phyloP scores from a whole-genome alignment of 2,888 invertebrate species.

The Ophonus ardosiacus region DNA sequence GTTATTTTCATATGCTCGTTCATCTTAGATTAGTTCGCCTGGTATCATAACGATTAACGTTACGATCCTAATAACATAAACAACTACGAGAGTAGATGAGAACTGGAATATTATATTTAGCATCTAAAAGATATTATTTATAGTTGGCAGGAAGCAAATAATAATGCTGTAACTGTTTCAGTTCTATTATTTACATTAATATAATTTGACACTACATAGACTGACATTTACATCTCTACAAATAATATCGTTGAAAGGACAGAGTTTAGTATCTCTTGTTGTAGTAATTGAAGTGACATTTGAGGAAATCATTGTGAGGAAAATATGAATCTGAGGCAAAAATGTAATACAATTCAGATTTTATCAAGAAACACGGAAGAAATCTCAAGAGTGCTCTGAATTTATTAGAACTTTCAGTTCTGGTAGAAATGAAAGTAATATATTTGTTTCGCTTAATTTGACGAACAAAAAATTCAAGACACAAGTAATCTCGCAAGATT shows the following conservation, averaged over 20 bases:
- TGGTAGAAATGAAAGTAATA: slow-evolving; percentile 45
- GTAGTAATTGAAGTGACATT: slow-evolving; percentile 32
- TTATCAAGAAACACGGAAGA: slow-evolving; percentile 15
- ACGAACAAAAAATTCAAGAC: slow-evolving; percentile 15
- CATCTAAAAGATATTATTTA: no score
- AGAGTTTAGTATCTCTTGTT: slow-evolving; percentile 11
- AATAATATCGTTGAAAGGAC: slow-evolving; percentile 2
- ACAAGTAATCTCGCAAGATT: slow-evolving; percentile 4
- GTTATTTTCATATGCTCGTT: no score
- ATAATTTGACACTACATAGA: background rate
- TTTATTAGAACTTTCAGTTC: slow-evolving; percentile 42
- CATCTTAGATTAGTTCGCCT: no score
- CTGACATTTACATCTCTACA: background rate
- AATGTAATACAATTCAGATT: slow-evolving; percentile 31
- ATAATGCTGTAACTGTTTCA: no score
- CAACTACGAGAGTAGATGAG: no score
- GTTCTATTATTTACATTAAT: background rate
- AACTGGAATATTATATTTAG: no score
- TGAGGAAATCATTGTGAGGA: slow-evolving; percentile 20
- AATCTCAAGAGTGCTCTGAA: slow-evolving; percentile 35
- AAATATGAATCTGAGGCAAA: slow-evolving; percentile 42
- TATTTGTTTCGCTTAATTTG: slow-evolving; percentile 42
- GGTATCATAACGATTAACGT: no score
- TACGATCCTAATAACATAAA: no score
- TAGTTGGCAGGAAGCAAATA: no score